Base-by-base conservation (phyloP, 1,140 invertebrate species). In the Drosophila hydei region DNA sequence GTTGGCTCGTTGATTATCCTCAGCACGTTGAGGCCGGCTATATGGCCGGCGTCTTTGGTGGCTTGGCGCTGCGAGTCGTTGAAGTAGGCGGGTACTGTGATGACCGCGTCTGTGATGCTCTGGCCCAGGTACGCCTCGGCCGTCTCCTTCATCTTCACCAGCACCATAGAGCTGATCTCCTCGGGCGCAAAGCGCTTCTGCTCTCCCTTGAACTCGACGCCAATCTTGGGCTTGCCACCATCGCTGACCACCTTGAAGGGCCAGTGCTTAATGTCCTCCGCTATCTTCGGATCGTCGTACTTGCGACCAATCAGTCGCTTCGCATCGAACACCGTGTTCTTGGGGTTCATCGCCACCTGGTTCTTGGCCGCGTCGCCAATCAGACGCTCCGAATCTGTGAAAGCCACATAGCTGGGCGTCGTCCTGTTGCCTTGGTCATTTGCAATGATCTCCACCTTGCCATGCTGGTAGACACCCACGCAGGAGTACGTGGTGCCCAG, bases 391-490 rank as follows among this genome's bases (percentile, higher is more conserved):
- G 96, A 97, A 90, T 99, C 98, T 55, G 97, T 98, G 93, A 99
- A 99, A 30, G 97, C 97, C 18, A 99, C 98, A 94, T n/a, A n/a
- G n/a, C n/a, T n/a, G n/a, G n/a, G n/a, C n/a, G n/a, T n/a, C n/a
- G n/a, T n/a, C n/a, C n/a, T 98, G 93, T 99, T 99, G 84, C 98
- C 98, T 92, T 97, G 97, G 91, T 98, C 97, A 92, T 98, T 98
- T 80, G 97, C 96, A 80, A 98, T 97, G 81, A 98, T 97, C 92
- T 97, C 97, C 60, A 98, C 95, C 92, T 97, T 97, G 48, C 96
- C 97, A 85, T 97, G 94, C 77, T 96, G 94, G 91, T 94, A 96
- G 9, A 96, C 95, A 56, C 95, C 96, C 12, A 97, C 96, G 78
- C 96, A 96, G 19, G 95, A 96, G 92, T 96, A 96, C 47, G 95